Percentiles rank a stretch among this genome's conserved stretches.
Evolutionary conservation across 2,113 vertebrate genomes (phyloP).

Genomic region (Dolichotis patagonum): DNA sequence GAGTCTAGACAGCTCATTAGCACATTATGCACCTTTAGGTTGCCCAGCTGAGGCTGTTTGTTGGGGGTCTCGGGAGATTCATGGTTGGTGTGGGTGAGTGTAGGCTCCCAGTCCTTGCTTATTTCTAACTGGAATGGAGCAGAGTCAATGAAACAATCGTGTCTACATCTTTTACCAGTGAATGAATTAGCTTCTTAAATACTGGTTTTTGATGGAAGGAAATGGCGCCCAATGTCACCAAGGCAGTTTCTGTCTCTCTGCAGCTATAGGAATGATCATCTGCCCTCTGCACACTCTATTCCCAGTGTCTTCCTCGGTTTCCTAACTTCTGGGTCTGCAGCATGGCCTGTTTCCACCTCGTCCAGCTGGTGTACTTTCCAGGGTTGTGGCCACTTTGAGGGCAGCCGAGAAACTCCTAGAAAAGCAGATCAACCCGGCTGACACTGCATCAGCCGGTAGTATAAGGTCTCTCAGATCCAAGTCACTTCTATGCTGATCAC

Average conservation of each 20-base stretch:
- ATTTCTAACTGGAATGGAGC: slow-evolving; percentile 51
- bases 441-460: neutral
- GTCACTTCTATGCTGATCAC: neutral
- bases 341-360: neutral
- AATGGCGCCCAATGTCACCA: slow-evolving; percentile 34
- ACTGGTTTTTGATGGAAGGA: slow-evolving; percentile 45
- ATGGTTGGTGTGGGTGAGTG: slow-evolving; percentile 35
- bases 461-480: neutral
- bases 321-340: neutral
- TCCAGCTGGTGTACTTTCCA: neutral
- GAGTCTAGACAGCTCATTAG: slow-evolving; percentile 29
- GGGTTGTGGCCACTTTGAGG: neutral
- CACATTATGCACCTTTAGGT: neutral
- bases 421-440: neutral
- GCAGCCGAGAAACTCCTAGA: neutral
- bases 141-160: slow-evolving; percentile 43
- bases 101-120: slow-evolving; percentile 37
- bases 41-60: neutral
- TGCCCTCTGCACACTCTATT: neutral
- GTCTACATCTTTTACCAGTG: neutral
- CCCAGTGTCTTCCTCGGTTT: neutral
- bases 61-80: neutral
- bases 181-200: slow-evolving; percentile 58
- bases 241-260: neutral
- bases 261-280: neutral